Base-by-base conservation (phyloP, 2,888 invertebrate species). In the Poecilus cupreus region DNA sequence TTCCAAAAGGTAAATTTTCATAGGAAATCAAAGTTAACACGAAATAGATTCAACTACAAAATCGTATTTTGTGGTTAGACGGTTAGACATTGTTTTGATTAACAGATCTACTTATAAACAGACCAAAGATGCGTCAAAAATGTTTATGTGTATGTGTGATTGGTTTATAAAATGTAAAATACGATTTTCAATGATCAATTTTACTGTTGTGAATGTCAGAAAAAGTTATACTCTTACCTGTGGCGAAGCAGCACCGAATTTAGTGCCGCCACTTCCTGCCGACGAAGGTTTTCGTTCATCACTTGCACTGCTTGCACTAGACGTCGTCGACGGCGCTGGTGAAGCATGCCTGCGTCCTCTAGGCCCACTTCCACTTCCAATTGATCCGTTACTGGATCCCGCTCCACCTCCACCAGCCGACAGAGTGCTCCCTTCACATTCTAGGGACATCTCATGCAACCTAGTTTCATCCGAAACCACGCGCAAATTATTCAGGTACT, bases 401-500 rank as follows among this genome's bases (percentile, higher is more conserved):
- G 80, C 16, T 72, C 83, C 49, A 18, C 43, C 60, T 13, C 77
- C 84, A 70, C 84, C 83, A 3, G 83, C 82, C 3, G 85, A 83
- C 2, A 85, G 86, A 0, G 89, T 89, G 1, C 88, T 88, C 46
- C 88, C 88, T 88, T 99, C 99, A 88, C 98, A 98, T 86, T 96
- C 96, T 49, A 96, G 89, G 0, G 98, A 98, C 88, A 98, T 91
- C 76, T 94, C 94, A 87, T 97, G 97, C 82, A 99, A 90, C 82
- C 95, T 93, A 85, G 96, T 95, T 89, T 99, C 99, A 87, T 98
- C 97, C 10, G 95, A 96, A 85, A 96, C 96, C 4, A 97, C 96
- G 85, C 96, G 95, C 92, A 99, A 94, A 86, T 96, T 95, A 84
- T 95, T 95, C 82, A 99, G 92, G 90, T 99, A 99, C 1, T 98